phyloP scores from a whole-genome alignment of 2,797 vertebrate species.

The Tiaroga cobitis region DNA sequence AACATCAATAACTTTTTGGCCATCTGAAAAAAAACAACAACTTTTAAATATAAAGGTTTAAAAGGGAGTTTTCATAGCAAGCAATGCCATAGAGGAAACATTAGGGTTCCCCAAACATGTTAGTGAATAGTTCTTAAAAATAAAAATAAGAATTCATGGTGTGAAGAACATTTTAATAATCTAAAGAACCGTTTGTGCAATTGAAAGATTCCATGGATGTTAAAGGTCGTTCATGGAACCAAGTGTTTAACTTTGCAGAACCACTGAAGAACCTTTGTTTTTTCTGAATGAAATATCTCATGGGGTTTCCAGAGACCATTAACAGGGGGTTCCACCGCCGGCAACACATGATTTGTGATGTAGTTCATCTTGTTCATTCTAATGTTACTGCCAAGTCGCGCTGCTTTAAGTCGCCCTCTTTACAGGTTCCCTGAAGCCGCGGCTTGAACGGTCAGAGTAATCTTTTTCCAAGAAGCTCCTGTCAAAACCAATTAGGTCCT shows the following conservation, averaged over 20 bases:
- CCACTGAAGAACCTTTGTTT: neutral
- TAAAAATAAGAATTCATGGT: too few species aligned
- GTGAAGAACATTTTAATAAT: neutral
- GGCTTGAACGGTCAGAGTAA: slow-evolving; percentile 63
- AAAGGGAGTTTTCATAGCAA: neutral
- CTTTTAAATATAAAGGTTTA: neutral
- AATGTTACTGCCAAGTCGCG: neutral
- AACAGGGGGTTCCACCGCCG: neutral
- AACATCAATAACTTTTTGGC: neutral
- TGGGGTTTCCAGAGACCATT: neutral
- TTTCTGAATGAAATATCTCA: slow-evolving; percentile 15
- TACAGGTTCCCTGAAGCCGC: slow-evolving; percentile 39
- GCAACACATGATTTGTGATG: neutral
- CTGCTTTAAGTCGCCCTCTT: slow-evolving; percentile 34
- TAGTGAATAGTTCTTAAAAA: neutral
- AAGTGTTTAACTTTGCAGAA: neutral
- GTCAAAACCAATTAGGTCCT: slow-evolving; percentile 70
- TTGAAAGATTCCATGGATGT: neutral
- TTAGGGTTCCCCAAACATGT: neutral
- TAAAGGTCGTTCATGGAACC: neutral
- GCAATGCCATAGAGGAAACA: too few species aligned
- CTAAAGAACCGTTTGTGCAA: too few species aligned
- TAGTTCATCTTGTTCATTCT: slow-evolving; percentile 3
- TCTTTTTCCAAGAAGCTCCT: slow-evolving; percentile 71
- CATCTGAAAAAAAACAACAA: neutral